phyloP scores from a whole-genome alignment of 2,888 invertebrate genomes.

The Zaprionus bogoriensis region DNA sequence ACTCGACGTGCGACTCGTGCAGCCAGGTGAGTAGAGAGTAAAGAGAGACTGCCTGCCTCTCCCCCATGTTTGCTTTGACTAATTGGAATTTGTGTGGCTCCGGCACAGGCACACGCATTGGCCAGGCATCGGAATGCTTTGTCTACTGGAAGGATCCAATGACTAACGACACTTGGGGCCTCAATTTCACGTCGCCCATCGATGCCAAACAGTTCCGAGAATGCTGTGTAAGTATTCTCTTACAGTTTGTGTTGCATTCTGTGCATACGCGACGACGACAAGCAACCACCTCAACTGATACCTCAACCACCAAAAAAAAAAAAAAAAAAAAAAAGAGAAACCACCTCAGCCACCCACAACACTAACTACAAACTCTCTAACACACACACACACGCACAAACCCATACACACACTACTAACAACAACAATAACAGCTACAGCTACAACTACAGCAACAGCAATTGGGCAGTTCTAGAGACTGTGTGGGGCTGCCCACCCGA shows the following conservation, averaged over 20 bases:
- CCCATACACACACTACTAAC: conserved; percentile 24
- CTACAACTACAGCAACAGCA: conserved; percentile 22
- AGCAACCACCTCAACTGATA: conserved; percentile 66
- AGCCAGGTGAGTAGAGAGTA: conserved; percentile 92
- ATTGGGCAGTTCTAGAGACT: conserved; percentile 23
- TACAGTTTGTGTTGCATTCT: conserved; percentile 66
- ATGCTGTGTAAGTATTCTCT: conserved; percentile 94
- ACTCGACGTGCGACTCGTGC: conserved; percentile 97
- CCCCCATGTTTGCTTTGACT: conserved; percentile 3
- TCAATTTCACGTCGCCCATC: conserved; percentile 98
- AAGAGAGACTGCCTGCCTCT: conserved; percentile 47
- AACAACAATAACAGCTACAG: conserved; percentile 17
- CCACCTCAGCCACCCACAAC: conserved; percentile 63
- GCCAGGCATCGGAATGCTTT: conserved; percentile 99
- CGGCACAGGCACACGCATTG: conserved; percentile 96
- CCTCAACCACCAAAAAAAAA: conserved; percentile 50
- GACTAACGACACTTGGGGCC: conserved; percentile 98
- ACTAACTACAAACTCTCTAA: conserved; percentile 37
- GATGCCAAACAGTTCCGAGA: conserved; percentile 98
- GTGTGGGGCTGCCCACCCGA: neutral
- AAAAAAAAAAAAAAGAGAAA: conserved; percentile 21
- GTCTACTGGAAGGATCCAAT: conserved; percentile 99
- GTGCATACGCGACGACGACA: conserved; percentile 51
- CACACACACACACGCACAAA: conserved; percentile 13
- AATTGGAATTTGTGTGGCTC: conserved; percentile 46